Conservation (phyloP, 2,888 invertebrate genomes). For the Teleogryllus oceanicus region DNA sequence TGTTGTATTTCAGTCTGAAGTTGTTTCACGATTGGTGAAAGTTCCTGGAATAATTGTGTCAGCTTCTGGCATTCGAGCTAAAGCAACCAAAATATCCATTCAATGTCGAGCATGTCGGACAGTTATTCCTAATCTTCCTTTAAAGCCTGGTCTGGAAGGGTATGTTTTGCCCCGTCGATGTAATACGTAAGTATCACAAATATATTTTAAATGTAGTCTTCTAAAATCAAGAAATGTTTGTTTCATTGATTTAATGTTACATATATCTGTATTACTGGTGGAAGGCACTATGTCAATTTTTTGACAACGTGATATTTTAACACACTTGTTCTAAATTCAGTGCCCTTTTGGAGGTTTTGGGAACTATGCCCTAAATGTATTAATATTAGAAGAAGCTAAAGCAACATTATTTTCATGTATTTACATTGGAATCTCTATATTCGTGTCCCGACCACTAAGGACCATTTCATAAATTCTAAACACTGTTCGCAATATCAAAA, state of each 20-base stretch:
- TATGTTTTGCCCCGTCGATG: conserved; percentile 94
- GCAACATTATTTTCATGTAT: too few relatives aligned
- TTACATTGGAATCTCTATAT: too few relatives aligned
- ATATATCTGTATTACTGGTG: not conserved
- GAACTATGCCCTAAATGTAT: too few relatives aligned
- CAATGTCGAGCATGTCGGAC: conserved; percentile 93
- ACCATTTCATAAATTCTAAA: too few relatives aligned
- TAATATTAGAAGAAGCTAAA: too few relatives aligned
- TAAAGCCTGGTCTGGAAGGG: conserved; percentile 95
- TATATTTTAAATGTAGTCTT: not conserved
- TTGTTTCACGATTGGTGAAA: conserved; percentile 89
- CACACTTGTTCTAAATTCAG: too few relatives aligned
- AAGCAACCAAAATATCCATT: conserved; percentile 91
- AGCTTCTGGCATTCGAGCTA: conserved; percentile 89
- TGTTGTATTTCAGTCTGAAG: conserved; percentile 68
- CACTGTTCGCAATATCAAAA: too few relatives aligned
- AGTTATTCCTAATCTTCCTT: conserved; percentile 79
- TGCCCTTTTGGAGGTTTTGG: too few relatives aligned
- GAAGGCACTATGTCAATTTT: not conserved
- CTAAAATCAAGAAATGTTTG: not conserved
- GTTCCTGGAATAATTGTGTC: conserved; percentile 94
- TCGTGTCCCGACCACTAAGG: too few relatives aligned
- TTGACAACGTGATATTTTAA: too few relatives aligned
- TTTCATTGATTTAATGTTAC: not conserved
- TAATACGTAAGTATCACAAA: conserved; percentile 65